Evolutionary conservation across 2,113 vertebrate species (phyloP), one percentile per base, ranked within the genome.

Genomic region (Scatophagus argus): DNA sequence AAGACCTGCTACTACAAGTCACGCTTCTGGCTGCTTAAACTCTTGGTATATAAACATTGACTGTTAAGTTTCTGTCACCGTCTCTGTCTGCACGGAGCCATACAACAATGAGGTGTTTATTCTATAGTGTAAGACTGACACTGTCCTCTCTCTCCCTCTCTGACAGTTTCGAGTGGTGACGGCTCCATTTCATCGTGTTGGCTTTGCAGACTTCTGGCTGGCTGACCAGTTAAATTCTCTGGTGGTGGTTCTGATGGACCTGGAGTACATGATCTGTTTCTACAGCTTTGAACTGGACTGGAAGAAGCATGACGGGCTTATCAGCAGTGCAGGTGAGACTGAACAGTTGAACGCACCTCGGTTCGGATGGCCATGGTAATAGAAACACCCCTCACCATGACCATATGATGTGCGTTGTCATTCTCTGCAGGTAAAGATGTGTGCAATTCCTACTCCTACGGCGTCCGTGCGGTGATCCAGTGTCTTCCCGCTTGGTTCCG

Each of bases 1-100:
- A 99, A 99, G 95, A 99, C 97, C 73, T 97, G 96, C 44, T 99
- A 99, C 91, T 99, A 99, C 92, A 99, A 99, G 93, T 99, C 98
- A 27, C 96, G 98, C 16, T 99, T 99, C 95, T 99, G 98, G 98
- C 96, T 99, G 77, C 96, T 99, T 54, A 99, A 99, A 90, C 94
- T 99, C 64, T 92, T 99, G 97, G 98, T 99, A 95, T 94, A n/a
- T n/a, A n/a, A n/a, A n/a, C n/a, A n/a, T n/a, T n/a, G n/a, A n/a
- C n/a, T n/a, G n/a, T n/a, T n/a, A n/a, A n/a, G n/a, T n/a, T n/a
- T n/a, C n/a, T n/a, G n/a, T n/a, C n/a, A n/a, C n/a, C n/a, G n/a
- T n/a, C n/a, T n/a, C n/a, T n/a, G n/a, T n/a, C n/a, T n/a, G n/a
- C n/a, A n/a, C n/a, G n/a, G n/a, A n/a, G n/a, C n/a, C n/a, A n/a